Base-by-base conservation (phyloP, 2,797 vertebrate species). In the Argya squamiceps region DNA sequence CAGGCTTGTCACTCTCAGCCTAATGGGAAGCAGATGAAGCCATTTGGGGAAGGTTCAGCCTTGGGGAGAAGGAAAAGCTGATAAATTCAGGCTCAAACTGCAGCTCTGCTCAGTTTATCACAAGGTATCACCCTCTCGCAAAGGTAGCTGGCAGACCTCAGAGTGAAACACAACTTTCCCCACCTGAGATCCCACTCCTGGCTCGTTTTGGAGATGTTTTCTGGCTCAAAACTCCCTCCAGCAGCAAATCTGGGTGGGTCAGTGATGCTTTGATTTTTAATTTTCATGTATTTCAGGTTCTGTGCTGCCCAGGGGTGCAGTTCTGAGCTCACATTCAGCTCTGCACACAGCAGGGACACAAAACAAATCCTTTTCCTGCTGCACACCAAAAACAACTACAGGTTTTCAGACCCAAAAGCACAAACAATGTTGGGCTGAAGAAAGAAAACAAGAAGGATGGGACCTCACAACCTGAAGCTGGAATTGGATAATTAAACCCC, bases 11-110 rank as follows among this genome's bases (percentile, higher is more conserved):
- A 84, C 73, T 53, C 44, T 44, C 46, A 64, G 69, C 74, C 70
- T 64, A 91, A 93, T 44, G 41, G 41, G 70, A 93, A 93, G 83
- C 94, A 95, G 93, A 79, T 73, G 80, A 84, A 62, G 8, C 26
- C 6, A 26, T 73, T 82, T 88, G 39, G 23, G 58, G 53, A 62
- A 89, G 58, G 50, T 53, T 82, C 56, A 89, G 74, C 67, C 47
- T 27, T 10, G 64, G 63, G 52, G 67, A 80, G 50, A 52, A 47
- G 47, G 60, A 73, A 89, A 70, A 78, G 32, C 53, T 58, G 30
- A 68, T 8, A 4, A 5, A 63, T 3, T 12, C 55, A 58, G 53
- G 55, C 34, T 59, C 24, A 37, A 16, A 6, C 2, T 12, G 23
- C 37, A 39, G 59, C 27, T 19, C 58, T 60, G 34, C 36, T 60